Evolutionary conservation across 1,140 invertebrate genomes (phyloP), one percentile per base, ranked within the genome.

Genomic region (Oryzaephilus surinamensis): DNA sequence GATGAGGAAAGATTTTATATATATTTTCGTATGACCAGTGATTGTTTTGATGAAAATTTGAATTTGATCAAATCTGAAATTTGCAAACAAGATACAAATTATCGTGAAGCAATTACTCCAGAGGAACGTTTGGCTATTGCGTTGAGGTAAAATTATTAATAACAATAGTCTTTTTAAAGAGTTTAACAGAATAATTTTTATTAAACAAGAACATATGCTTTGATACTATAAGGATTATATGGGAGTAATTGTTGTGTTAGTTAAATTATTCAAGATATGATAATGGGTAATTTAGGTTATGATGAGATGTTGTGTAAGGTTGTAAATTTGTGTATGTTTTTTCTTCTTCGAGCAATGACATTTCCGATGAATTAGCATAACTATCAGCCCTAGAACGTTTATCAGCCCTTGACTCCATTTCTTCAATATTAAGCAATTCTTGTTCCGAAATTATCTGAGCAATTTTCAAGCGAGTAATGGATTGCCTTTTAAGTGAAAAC

Each of bases 11-110:
- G n/a, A n/a, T n/a, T n/a, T n/a, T n/a, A n/a, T n/a, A n/a, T n/a
- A n/a, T n/a, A n/a, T n/a, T n/a, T n/a, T n/a, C n/a, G n/a, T n/a
- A n/a, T n/a, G n/a, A n/a, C n/a, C n/a, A 34, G 23, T 8, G 38
- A 40, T 6, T 41, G 38, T 24, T 41, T 45, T 32, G 43, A 45
- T 36, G 38, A 41, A 41, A 40, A 41, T 21, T 35, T 45, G 26
- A 27, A 37, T 31, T 23, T 35, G 12, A 37, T 45, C 6, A 32
- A 16, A 41, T 4, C 19, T 20, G 15, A 39, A 23, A 39, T 39
- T 21, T 1, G 16, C 21, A 45, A 36, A 32, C 11, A 5, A 8
- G 27, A 36, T 20, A 37, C 43, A 31, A 41, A 45, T 37, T 41
- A 45, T 27, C 32, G 32, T 31, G 33, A 41, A 34, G 3, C 43